phyloP scores from a whole-genome alignment of 1,140 invertebrate species.

The Samia ricini region DNA sequence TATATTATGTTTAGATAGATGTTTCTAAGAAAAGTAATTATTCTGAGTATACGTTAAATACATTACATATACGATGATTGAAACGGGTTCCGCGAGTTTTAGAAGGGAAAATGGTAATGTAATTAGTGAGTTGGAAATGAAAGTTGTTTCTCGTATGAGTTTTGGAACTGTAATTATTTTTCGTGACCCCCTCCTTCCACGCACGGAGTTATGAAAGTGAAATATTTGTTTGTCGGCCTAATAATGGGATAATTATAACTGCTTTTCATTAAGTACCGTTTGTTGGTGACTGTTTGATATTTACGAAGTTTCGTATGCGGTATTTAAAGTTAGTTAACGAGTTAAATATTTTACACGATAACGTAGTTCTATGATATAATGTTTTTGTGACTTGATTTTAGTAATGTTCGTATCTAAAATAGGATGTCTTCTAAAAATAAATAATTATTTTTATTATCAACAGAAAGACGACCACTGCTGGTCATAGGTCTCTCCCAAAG shows the following conservation, averaged over 20 bases:
- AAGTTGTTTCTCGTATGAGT: conserved; percentile 21
- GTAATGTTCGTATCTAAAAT: too few species aligned
- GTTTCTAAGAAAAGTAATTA: neutral
- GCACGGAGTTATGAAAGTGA: conserved; percentile 20
- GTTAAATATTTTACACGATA: neutral
- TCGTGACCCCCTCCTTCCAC: conserved; percentile 11
- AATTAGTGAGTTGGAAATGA: conserved; percentile 27
- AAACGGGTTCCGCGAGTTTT: conserved; percentile 10
- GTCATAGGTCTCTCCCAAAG: too few species aligned
- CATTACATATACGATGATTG: neutral
- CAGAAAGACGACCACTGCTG: too few species aligned
- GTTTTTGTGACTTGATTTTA: too few species aligned
- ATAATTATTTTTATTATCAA: too few species aligned
- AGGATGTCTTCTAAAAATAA: too few species aligned
- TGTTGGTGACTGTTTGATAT: conserved; percentile 5
- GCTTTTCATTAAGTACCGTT: conserved; percentile 7
- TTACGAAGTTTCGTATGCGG: neutral
- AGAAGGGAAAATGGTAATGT: conserved; percentile 18
- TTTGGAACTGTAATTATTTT: conserved; percentile 28
- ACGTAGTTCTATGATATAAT: neutral
- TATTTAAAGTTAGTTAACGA: neutral
- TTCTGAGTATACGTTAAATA: neutral
- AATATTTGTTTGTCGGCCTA: conserved; percentile 22
- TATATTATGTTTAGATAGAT: too few species aligned
- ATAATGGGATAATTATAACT: conserved; percentile 12